Base-by-base conservation (phyloP, 2,888 invertebrate species). In the Hypselothyrea guttata region DNA sequence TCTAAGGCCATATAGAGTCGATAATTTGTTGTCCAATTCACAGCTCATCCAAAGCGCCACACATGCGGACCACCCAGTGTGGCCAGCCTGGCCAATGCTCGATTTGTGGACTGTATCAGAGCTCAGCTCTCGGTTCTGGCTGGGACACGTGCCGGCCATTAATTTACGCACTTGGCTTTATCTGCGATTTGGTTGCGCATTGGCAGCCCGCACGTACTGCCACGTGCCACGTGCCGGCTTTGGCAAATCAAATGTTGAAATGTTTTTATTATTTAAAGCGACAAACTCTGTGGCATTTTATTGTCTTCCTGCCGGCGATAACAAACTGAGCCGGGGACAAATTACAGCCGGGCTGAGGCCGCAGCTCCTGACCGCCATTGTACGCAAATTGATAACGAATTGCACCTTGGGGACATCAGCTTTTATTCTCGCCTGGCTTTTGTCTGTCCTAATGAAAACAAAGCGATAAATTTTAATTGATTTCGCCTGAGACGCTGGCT, bases 61-160 rank as follows among this genome's bases (percentile, higher is more conserved):
- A 71, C 47, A 51, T 33, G 41, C 31, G 51, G 84, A 77, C 77
- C 84, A 77, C 77, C 78, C 84, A 81, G 61, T 4, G 84, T 59
- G 79, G 60, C 54, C 74, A 58, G 64, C 27, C 28, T 55, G 54
- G 28, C 46, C 46, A 72, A 53, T 58, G 37, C 44, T 11, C 15
- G 45, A 18, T 28, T 37, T 52, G 30, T 38, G 56, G 44, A 16
- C 37, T 31, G 28, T 30, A 40, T 42, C 31, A 48, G 22, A 40
- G 53, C 7, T 46, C 47, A 52, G 42, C 55, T 28, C 40, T 37
- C 22, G 42, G 37, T 48, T 54, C 38, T 71, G 28, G 18, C 33
- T 68, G 46, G 45, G 58, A 59, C 88, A 88, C 88, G 88, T 88
- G 88, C 72, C 75, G 77, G 68, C 87, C 88, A 88, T 88, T 88